These are phyloP conservation scores for Leptothorax acervorum DNA, from an alignment of 2,888 invertebrate genomes.

Conservation along the genomic window DNA sequence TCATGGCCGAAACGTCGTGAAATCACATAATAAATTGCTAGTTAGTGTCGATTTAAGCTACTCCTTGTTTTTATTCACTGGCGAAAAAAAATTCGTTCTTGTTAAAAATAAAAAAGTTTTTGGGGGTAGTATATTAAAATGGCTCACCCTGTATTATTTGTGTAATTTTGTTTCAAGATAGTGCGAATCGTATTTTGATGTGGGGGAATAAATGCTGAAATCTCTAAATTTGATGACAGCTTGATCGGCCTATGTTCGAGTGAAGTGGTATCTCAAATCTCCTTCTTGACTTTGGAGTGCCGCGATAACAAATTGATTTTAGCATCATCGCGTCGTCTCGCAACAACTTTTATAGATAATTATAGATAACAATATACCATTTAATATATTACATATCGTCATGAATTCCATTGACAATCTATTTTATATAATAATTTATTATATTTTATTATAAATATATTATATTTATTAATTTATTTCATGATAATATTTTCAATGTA, in stretches of 20 bases:
- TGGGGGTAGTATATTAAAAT: no score
- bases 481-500: neutral
- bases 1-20: no score
- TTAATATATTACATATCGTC: neutral
- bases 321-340: conserved; percentile 1
- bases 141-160: neutral
- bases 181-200: neutral
- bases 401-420: neutral
- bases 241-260: neutral
- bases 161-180: neutral
- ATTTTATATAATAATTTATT: neutral
- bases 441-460: neutral
- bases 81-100: no score
- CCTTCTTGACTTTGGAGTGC: conserved; percentile 31
- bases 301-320: conserved; percentile 26
- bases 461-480: no score
- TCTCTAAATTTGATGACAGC: conserved; percentile 31
- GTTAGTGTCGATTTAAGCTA: no score
- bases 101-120: no score
- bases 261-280: conserved; percentile 2
- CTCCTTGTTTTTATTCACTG: no score
- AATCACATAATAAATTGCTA: no score
- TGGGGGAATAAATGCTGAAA: neutral
- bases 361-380: neutral
- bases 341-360: conserved; percentile 3